A percentile compares a stretch with the other conserved stretches of the same genome.
These are phyloP conservation scores for Chironomus riparius DNA, from an alignment of 2,888 invertebrate species.

Conservation along the genomic window DNA sequence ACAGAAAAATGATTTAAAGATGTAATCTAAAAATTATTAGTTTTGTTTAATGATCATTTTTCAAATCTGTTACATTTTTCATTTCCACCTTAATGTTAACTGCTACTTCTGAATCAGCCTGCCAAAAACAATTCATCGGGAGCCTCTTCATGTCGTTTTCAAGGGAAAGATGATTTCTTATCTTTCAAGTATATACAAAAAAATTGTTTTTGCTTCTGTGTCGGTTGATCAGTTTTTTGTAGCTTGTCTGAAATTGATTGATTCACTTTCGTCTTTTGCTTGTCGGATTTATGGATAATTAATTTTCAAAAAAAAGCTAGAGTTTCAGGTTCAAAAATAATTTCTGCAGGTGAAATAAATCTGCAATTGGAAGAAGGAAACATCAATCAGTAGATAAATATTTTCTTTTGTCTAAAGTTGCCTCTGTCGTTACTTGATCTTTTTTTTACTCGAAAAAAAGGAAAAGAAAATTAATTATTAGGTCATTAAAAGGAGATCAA, in stretches of 20 bases:
- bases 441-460: too few species aligned
- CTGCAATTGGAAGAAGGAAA: neutral
- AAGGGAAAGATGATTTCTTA: too few species aligned
- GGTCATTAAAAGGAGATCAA: neutral
- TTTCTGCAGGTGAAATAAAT: slow-evolving; percentile 13
- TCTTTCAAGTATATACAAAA: neutral
- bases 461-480: neutral
- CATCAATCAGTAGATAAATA: neutral
- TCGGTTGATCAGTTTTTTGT: neutral
- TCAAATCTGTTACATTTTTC: slow-evolving; percentile 20
- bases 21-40: slow-evolving; percentile 26
- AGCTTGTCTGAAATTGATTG: slow-evolving; percentile 3
- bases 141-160: neutral
- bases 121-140: neutral
- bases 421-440: neutral
- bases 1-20: neutral
- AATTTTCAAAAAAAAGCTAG: neutral
- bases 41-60: slow-evolving; percentile 25
- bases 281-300: slow-evolving; percentile 21
- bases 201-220: neutral
- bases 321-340: neutral
- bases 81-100: neutral
- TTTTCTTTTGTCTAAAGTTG: neutral
- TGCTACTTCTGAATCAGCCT: too few species aligned
- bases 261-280: neutral